A percentile compares a stretch with the other conserved stretches of the same genome.
These are phyloP conservation scores for Pachypsylla venusta DNA, from an alignment of 1,140 invertebrate species.

Conservation along the genomic window DNA sequence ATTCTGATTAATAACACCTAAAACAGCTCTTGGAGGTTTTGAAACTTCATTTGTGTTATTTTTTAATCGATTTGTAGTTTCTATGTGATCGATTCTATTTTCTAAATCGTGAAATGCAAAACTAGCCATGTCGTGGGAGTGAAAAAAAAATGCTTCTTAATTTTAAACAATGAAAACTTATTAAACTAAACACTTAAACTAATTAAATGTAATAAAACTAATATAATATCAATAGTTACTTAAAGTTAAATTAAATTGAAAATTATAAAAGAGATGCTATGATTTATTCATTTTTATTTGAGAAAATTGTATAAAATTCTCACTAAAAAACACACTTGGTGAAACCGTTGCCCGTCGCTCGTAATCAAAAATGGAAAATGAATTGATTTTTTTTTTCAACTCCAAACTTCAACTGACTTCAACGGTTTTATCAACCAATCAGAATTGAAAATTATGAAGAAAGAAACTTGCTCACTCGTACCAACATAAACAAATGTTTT, in stretches of 20 bases:
- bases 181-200: too few species aligned
- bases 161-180: too few species aligned
- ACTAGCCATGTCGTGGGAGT: constrained; percentile 4
- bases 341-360: too few species aligned
- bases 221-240: too few species aligned
- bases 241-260: constrained; percentile 1
- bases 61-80: not conserved
- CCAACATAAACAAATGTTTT: not conserved
- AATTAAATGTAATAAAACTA: too few species aligned
- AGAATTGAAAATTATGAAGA: not conserved
- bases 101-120: constrained; percentile 4
- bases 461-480: not conserved
- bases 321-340: too few species aligned
- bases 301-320: too few species aligned
- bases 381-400: too few species aligned
- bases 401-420: constrained; percentile 5
- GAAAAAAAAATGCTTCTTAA: not conserved
- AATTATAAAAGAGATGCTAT: constrained; percentile 7
- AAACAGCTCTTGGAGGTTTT: not conserved
- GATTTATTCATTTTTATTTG: constrained; percentile 1
- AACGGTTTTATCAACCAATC: constrained; percentile 6
- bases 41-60: not conserved
- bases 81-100: not conserved
- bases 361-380: too few species aligned
- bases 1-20: constrained; percentile 4